Evolutionary conservation across 2,888 invertebrate genomes (phyloP), one percentile per base, ranked within the genome.

Genomic region (Plebejus anna): DNA sequence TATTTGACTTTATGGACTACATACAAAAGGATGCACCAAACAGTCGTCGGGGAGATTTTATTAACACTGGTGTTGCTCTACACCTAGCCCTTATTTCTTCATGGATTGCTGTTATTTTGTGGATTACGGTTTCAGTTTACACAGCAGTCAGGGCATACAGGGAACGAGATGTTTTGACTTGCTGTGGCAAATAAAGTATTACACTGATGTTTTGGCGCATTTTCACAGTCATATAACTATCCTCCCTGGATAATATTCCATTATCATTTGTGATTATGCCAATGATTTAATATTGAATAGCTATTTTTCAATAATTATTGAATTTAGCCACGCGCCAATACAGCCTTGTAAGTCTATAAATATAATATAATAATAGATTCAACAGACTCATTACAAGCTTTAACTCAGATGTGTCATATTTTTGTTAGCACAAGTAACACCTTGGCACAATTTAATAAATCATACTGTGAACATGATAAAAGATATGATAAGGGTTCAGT

Each of bases 1-100:
- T 97, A 75, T 96, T 95, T 81, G 97, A 97, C 89, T 97, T 96
- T 86, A 97, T 97, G 97, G 97, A 97, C 86, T 97, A 96, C 82
- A 90, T 97, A 78, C 96, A 97, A 78, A 96, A 96, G 75, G 96
- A 96, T 81, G 93, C 95, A 0, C 95, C 95, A 75, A 95, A 95
- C 80, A 95, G 95, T 81, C 92, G 96, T 38, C 94, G 96, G 57
- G 95, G 95, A 11, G 95, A 95, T 75, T 94, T 95, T 80, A 97
- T 97, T 66, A 96, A 97, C 84, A 97, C 97, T 0, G 96, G 96
- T 0, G 84, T 95, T 4, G 94, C 96, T 13, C 90, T 97, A 76
- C 95, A 96, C 77, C 83, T 97, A 42, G 96, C 96, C 0, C 87
- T 97, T 9, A 83, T 95, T 16, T 88, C 95, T 0, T 94, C 96